Conservation (phyloP, 2,888 invertebrate genomes). For the Phalera bucephala region DNA sequence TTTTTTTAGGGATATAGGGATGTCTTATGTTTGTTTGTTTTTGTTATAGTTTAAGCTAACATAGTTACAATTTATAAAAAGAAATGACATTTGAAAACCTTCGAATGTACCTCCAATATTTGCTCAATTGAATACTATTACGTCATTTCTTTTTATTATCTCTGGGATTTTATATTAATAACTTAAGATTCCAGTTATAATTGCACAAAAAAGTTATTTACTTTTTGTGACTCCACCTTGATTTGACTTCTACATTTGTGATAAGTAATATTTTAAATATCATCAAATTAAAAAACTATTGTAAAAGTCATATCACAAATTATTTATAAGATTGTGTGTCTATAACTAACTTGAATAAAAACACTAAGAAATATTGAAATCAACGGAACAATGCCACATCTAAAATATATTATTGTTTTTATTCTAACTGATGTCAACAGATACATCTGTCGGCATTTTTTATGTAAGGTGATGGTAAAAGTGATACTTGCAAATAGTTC, state of each 20-base stretch:
- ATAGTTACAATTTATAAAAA: constrained; percentile 34
- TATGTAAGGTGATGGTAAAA: constrained; percentile 65
- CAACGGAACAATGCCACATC: not conserved
- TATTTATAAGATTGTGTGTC: constrained; percentile 61
- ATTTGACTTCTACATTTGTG: constrained; percentile 19
- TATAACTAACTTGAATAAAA: constrained; percentile 41
- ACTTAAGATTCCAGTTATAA: constrained; percentile 19
- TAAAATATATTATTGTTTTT: constrained; percentile 27
- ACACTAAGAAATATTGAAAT: constrained; percentile 36
- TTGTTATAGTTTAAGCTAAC: constrained; percentile 60
- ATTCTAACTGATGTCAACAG: constrained; percentile 23
- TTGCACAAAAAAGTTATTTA: constrained; percentile 27
- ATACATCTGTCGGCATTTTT: constrained; percentile 43
- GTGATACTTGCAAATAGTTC: constrained; percentile 46
- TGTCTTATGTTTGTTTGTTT: constrained; percentile 48
- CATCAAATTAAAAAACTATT: constrained; percentile 3
- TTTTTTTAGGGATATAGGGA: constrained; percentile 40
- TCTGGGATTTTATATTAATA: constrained; percentile 17
- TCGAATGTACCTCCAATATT: too few species aligned
- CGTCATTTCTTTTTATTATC: constrained; percentile 30
- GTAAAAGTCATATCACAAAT: constrained; percentile 36
- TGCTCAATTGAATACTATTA: not conserved
- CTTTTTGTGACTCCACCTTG: constrained; percentile 27
- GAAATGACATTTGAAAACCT: constrained; percentile 14
- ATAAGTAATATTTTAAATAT: not conserved